Evolutionary conservation across 2,113 vertebrate species (phyloP).

Genomic region (Clupea harengus): DNA sequence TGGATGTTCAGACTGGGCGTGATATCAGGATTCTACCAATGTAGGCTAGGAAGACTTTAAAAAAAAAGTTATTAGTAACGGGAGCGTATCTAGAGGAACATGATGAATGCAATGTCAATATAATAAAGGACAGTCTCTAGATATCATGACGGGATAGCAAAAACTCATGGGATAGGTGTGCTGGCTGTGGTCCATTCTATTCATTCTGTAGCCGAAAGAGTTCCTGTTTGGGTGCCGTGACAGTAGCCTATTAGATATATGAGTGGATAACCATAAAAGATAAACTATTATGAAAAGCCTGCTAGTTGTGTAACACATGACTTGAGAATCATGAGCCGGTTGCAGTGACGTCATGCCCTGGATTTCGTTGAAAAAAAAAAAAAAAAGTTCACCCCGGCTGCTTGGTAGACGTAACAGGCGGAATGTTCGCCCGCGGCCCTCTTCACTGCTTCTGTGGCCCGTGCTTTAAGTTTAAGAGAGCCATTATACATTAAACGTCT

Average conservation of each 20-base stretch:
- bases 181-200: background rate
- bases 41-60: background rate
- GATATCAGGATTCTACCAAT: background rate
- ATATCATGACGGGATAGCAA: background rate
- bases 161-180: background rate
- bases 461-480: background rate
- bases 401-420: background rate
- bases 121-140: background rate
- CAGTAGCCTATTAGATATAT: background rate
- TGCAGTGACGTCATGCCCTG: conserved; percentile 48
- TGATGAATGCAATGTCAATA: background rate
- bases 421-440: background rate
- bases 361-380: conserved; percentile 35
- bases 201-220: background rate
- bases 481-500: background rate
- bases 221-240: background rate
- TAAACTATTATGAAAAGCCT: conserved; percentile 33
- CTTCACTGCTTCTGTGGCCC: background rate
- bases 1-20: background rate
- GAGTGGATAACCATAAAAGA: background rate
- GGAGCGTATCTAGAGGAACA: background rate
- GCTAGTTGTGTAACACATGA: conserved; percentile 44
- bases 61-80: background rate
- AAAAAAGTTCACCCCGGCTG: conserved; percentile 31
- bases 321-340: conserved; percentile 42